Conservation (phyloP, 2,888 invertebrate genomes). For the Apoderus coryli region DNA sequence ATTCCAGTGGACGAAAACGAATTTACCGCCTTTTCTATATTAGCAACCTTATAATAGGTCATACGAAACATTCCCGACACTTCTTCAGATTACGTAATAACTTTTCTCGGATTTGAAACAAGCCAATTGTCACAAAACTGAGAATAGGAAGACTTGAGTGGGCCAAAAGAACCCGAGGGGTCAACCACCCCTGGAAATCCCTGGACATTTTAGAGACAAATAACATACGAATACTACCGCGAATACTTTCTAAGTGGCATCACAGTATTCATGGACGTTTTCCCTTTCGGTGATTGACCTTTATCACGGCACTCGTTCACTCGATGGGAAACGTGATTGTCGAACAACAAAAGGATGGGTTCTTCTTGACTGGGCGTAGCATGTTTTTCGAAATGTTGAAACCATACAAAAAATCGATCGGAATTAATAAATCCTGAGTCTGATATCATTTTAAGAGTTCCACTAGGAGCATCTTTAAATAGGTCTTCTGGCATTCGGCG, state of each 20-base stretch:
- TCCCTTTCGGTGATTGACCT: too few species aligned
- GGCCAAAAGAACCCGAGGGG: background rate
- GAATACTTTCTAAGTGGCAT: too few species aligned
- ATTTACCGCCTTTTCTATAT: background rate
- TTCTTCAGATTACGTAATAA: slow-evolving; percentile 2
- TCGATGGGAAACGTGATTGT: background rate
- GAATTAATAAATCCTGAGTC: background rate
- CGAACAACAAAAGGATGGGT: background rate
- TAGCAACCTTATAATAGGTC: slow-evolving; percentile 1
- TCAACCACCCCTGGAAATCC: too few species aligned
- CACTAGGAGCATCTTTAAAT: background rate
- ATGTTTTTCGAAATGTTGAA: slow-evolving; percentile 3
- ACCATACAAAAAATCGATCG: slow-evolving; percentile 1
- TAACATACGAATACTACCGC: too few species aligned
- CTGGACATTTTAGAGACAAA: too few species aligned
- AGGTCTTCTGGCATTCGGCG: slow-evolving; percentile 2
- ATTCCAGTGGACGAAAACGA: background rate
- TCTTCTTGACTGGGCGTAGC: background rate
- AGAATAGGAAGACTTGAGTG: background rate
- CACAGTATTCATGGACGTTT: too few species aligned
- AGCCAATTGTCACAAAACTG: slow-evolving; percentile 2
- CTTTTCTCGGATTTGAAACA: background rate
- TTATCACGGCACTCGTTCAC: background rate
- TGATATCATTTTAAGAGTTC: slow-evolving; percentile 1
- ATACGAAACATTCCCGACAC: background rate